Conservation (phyloP, 2,797 vertebrate species). For the Anas flavirostris region DNA sequence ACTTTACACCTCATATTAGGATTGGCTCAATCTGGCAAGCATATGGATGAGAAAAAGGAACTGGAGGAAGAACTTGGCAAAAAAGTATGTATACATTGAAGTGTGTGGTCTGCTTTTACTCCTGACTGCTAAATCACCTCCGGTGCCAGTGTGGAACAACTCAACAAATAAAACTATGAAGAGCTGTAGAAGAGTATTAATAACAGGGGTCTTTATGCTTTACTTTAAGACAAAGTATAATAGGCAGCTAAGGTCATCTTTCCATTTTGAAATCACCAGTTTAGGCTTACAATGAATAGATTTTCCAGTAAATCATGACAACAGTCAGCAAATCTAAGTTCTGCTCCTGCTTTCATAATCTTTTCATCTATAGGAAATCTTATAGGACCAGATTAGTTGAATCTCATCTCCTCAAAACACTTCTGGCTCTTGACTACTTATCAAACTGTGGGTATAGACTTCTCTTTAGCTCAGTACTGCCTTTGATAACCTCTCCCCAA, state of each 20-base stretch:
- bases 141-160: not conserved
- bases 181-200: not conserved
- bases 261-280: not conserved
- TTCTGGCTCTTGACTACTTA: not conserved
- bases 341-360: not conserved
- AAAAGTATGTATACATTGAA: not conserved
- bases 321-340: not conserved
- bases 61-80: constrained; percentile 9
- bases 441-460: not conserved
- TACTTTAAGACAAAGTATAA: not conserved
- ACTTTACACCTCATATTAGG: constrained; percentile 13
- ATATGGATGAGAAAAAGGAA: constrained; percentile 52
- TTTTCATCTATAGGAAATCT: not conserved
- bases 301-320: not conserved
- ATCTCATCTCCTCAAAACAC: not conserved
- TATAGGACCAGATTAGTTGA: not conserved
- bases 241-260: not conserved
- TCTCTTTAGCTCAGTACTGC: not conserved
- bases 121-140: not conserved
- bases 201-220: not conserved
- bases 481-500: not conserved
- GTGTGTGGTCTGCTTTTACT: constrained; percentile 47
- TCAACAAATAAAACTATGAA: not conserved
- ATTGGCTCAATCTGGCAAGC: constrained; percentile 51
- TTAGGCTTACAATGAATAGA: not conserved